Base-by-base conservation (phyloP, 30 jellyfish, hydroid and myxozoan species). In the Aurelia sp. region DNA sequence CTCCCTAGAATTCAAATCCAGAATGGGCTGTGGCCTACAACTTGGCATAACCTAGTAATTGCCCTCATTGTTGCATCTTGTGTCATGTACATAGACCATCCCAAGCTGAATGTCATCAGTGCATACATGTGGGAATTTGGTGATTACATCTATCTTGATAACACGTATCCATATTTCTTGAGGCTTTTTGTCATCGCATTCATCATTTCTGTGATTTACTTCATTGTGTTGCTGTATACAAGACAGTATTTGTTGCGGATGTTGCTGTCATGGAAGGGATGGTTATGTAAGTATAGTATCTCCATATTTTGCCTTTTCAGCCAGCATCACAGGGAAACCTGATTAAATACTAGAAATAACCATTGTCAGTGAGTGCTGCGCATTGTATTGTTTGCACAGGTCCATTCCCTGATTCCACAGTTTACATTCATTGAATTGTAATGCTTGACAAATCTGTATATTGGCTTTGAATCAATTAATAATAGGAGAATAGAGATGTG, bases 11-110 rank as follows among this genome's bases (percentile, higher is more conserved):
- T 85, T 27, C 98, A 92, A 74, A 92, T 92, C 62, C 85, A 72
- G 50, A 92, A 87, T 84, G 98, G 98, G 13, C 73, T 92, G 18
- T 92, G 98, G 98, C 98, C 98, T 5, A 92, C 98, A 31, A 79
- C 98, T 10, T 92, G 98, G 98, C 91, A 87, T 89, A 87, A 92
- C 78, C 94, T 92, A 37, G 90, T 87, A 16, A 77, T 76, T 3
- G 97, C 98, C 27, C 68, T 90, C 73, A 89, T 66, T 16, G 82
- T 92, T 31, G 87, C 91, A 8, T 81, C 91, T 44, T 60, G 91
- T 48, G 55, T 84, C 27, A 86, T 92, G 97, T 81, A 84, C 74
- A 92, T 87, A 13, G 98, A 92, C 72, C 98, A 92, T 73, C 97
- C 98, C 30, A 92, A 92, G 70, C 90, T 92, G 53, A 87, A 92